Percentiles rank a stretch among this genome's conserved stretches.
phyloP scores from a whole-genome alignment of 2,797 vertebrate genomes.

The Danio albolineatus region DNA sequence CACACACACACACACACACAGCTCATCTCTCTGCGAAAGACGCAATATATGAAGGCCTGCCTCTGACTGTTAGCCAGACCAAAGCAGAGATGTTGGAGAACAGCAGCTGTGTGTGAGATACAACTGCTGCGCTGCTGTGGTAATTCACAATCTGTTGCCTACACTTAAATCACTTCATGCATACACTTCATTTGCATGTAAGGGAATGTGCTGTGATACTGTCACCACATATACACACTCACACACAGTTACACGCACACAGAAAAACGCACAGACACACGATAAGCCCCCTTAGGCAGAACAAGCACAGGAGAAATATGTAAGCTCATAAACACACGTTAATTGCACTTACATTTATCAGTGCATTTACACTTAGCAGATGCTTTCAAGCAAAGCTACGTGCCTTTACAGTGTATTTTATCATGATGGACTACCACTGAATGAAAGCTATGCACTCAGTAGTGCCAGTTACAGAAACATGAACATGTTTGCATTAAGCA shows the following conservation, averaged over 20 bases:
- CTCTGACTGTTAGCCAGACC: slow-evolving; percentile 27
- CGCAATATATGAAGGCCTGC: slow-evolving; percentile 10
- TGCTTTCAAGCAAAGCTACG: neutral
- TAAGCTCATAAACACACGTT: neutral
- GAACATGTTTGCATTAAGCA: neutral
- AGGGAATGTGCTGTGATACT: slow-evolving; percentile 5
- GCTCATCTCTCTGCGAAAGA: slow-evolving; percentile 7
- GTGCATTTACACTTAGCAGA: neutral
- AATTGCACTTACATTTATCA: neutral
- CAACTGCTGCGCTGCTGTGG: slow-evolving; percentile 1
- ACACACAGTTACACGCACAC: neutral
- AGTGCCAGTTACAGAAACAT: neutral
- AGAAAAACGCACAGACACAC: neutral
- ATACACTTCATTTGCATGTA: slow-evolving; percentile 45
- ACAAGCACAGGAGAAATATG: slow-evolving; percentile 2
- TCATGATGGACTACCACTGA: neutral
- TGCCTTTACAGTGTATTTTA: neutral
- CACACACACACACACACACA: neutral
- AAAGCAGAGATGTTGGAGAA: slow-evolving; percentile 1
- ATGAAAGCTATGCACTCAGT: neutral
- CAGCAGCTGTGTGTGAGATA: neutral
- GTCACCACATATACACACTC: slow-evolving; percentile 5
- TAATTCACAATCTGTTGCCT: slow-evolving; percentile 41
- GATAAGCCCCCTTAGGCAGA: neutral
- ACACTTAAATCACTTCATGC: slow-evolving; percentile 33